Evolutionary conservation across 2,797 vertebrate species (phyloP), one percentile per base, ranked within the genome.

Genomic region (Cephalopachus bancanus): DNA sequence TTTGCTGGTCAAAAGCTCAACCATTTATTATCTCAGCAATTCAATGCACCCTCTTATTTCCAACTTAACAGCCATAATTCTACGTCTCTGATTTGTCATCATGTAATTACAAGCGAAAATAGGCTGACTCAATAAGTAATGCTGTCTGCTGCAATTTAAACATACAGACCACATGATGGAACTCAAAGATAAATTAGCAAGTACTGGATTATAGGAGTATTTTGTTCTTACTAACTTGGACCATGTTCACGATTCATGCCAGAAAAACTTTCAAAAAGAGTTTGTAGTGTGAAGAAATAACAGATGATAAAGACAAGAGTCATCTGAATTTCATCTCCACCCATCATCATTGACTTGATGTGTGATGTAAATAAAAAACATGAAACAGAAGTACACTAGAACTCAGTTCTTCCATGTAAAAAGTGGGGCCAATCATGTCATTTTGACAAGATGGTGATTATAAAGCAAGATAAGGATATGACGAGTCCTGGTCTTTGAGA

Each of bases 61-160:
- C 97, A 98, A 97, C 94, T 97, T 97, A 97, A 83, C 26, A 87
- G 93, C 16, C 0, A 95, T 97, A 97, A 98, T 98, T 97, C 98
- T 96, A 85, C 59, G 95, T 96, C 97, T 98, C 26, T 57, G 96
- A 97, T 98, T 98, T 98, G 98, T 98, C 97, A 97, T 97, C 96
- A 98, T 97, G 96, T 97, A 98, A 98, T 98, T 98, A 98, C 84
- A 90, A 89, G 95, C 95, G 97, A 97, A 97, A 98, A 97, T 95
- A 97, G 97, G 96, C 84, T 98, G 97, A 97, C 94, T 98, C 97
- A 96, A 89, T 97, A 98, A 97, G 96, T 96, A 98, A 97, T 97
- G 92, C 93, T 97, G 96, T 98, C 95, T 97, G 97, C 97, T 98
- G 96, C 78, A 98, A 98, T 95, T 98, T 98, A 97, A 98, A 98